These are phyloP conservation scores for Ctenochaetus hawaiiensis DNA, from an alignment of 2,797 vertebrate species.

Conservation along the genomic window DNA sequence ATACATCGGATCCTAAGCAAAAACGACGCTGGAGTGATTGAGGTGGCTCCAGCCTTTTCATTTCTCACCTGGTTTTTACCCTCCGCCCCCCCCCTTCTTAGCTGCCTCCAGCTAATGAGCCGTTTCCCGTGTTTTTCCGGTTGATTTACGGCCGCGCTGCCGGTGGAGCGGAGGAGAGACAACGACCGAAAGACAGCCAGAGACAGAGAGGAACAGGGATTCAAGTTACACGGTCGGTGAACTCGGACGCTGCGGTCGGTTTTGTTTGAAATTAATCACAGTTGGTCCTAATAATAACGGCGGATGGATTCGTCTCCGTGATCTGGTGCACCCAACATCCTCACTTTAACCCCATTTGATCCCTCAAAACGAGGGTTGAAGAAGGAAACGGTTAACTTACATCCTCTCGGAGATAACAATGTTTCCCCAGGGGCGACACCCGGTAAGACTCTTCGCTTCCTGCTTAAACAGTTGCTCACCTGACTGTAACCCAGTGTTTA, in stretches of 20 bases:
- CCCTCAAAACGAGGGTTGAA: constrained; percentile 45
- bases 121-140: constrained; percentile 77
- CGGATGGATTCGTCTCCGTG: constrained; percentile 78
- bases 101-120: constrained; percentile 70
- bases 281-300: constrained; percentile 39
- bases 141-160: constrained; percentile 72
- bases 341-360: constrained; percentile 40
- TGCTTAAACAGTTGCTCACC: constrained; percentile 33
- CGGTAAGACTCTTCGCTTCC: constrained; percentile 85
- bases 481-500: constrained; percentile 14
- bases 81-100: background rate
- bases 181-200: constrained; percentile 27
- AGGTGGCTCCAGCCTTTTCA: constrained; percentile 33
- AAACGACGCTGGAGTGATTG: constrained; percentile 48
- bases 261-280: constrained; percentile 56
- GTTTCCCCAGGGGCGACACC: constrained; percentile 96
- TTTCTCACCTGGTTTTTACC: constrained; percentile 64
- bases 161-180: constrained; percentile 60
- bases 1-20: constrained; percentile 51
- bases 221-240: constrained; percentile 56
- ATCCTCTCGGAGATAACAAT: constrained; percentile 84
- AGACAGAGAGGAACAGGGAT: constrained; percentile 40
- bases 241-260: constrained; percentile 45
- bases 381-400: constrained; percentile 69
- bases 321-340: constrained; percentile 48